Base-by-base conservation (phyloP, 2,797 vertebrate species). In the Potorous gilbertii region DNA sequence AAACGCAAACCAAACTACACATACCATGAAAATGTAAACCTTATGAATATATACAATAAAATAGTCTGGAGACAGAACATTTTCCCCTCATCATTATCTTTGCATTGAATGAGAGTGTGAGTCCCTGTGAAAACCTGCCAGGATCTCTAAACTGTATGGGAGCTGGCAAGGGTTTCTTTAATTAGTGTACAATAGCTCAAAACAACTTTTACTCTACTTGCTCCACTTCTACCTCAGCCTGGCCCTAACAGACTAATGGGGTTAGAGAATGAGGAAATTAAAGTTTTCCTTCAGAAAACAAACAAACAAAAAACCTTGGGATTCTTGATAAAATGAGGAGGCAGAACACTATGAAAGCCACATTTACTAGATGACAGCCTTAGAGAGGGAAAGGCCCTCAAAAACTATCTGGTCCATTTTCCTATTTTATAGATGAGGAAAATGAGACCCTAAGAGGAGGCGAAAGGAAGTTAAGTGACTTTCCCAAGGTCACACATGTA, bases 1-100 rank as follows among this genome's bases (percentile, higher is more conserved):
- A 46, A 54, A 10, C 1, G 0, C 14, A 54, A 54, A 27, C 0
- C 5, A 11, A 56, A 21, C 27, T 29, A 18, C 1, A 21, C 66
- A 40, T 0, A 34, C 1, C 0, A 29, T 0, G 1, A 29, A 9
- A n/a, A 14, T 10, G 1, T 24, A 14, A 34, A 95, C 12, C 8
- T n/a, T 9, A n/a, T 5, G 21, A 34, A 55, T 16, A 40, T 16
- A 62, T 54, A 54, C 54, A n/a, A 21, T 12, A 87, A 27, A 40
- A 74, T 27, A 27, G 9, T 87, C 40, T 87, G 74, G 74, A 46
- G 46, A 81, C 18, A 46, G 40, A 87, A 87, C 66, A 81, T 50
- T 50, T 50, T 50, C 3, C 3, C 21, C 40, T 2, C 34, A 74
- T 46, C 66, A 50, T 27, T 50, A 1, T 87, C 21, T 87, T 46